Base-by-base conservation (phyloP, 2,797 vertebrate genomes). In the Etheostoma nigrum region DNA sequence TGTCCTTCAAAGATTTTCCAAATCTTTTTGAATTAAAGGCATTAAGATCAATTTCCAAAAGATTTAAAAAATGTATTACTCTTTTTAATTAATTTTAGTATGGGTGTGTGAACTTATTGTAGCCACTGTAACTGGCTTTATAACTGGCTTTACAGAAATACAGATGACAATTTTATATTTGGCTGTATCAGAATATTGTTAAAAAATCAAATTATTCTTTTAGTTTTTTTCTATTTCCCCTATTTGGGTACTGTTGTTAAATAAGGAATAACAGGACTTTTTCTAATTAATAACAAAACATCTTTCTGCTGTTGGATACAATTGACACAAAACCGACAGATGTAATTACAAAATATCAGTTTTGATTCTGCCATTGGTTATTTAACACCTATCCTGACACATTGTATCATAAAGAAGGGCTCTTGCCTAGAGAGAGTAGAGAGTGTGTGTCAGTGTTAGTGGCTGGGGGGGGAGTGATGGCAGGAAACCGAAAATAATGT, bases 401-500 rank as follows among this genome's bases (percentile, higher is more conserved):
- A 21, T 55, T 64, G 36, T 25, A 9, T 21, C 42, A n/a, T 6
- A 10, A 59, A 15, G 14, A 57, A 18, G 52, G 2, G 13, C 27
- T 61, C 1, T 15, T n/a, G 23, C 30, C 42, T 5, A 11, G 10
- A 52, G 45, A 33, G n/a, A 54, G 16, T 4, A 60, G 23, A 59
- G 40, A 44, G n/a, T 25, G 30, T 68, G 40, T 42, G 62, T 44
- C 23, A 52, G 27, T 25, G 19, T 18, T 2, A 16, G 27, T 2
- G 23, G 9, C n/a, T 45, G 48, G 16, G 68, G 78, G 70, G 63
- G 53, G 69, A 72, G 60, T 61, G 61, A 74, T 18, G n/a, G 72
- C 48, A 54, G 57, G 48, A 58, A 61, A 30, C 53, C 63, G 16
- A 74, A 73, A 84, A 53, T 67, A 67, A 74, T 71, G 76, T 60